Conservation (phyloP, 2,888 invertebrate species). For the Rhopalosiphum nymphaeae region DNA sequence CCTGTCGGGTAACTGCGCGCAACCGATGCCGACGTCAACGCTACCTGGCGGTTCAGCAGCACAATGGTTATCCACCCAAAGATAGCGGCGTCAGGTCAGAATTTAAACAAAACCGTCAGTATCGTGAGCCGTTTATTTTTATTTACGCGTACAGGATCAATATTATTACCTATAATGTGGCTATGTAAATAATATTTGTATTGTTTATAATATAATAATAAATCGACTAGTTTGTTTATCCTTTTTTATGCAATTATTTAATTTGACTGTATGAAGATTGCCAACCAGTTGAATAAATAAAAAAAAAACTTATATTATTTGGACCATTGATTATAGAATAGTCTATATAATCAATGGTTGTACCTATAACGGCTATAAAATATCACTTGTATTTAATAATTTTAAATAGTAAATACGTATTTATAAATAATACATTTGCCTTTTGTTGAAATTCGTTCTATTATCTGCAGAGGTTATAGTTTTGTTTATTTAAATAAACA, state of each 20-base stretch:
- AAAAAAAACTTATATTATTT: too few species aligned
- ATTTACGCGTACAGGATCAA: not conserved
- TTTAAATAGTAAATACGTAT: not conserved
- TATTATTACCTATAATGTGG: too few species aligned
- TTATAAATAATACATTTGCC: not conserved
- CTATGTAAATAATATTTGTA: not conserved
- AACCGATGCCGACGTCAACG: not conserved
- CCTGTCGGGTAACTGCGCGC: slow-evolving; percentile 35
- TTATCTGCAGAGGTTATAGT: not conserved
- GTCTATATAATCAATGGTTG: too few species aligned
- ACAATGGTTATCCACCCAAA: not conserved
- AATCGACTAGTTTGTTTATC: not conserved
- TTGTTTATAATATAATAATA: not conserved
- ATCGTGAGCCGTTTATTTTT: not conserved
- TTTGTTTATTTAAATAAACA: not conserved
- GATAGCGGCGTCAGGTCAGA: not conserved
- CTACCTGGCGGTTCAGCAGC: not conserved
- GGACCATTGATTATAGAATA: too few species aligned
- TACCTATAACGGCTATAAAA: too few species aligned
- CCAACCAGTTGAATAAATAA: not conserved
- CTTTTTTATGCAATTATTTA: not conserved
- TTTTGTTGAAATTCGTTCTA: not conserved
- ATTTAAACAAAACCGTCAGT: not conserved
- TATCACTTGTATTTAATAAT: too few species aligned
- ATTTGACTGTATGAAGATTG: not conserved